Evolutionary conservation across 2,113 vertebrate species (phyloP).

Genomic region (Boulengeromyrus knoepffleri): DNA sequence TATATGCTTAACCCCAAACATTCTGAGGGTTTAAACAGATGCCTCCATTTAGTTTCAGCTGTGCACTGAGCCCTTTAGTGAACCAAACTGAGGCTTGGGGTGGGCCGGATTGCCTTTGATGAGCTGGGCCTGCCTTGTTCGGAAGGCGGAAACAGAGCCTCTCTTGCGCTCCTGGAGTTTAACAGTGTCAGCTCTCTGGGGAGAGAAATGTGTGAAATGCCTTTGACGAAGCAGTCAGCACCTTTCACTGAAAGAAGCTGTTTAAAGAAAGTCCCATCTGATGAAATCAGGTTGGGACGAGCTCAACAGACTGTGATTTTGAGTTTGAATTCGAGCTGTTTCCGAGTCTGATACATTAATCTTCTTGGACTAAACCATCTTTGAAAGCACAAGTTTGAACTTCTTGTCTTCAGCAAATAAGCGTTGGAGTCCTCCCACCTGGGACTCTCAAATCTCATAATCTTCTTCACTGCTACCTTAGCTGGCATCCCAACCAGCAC

Average conservation of each 20-base stretch:
- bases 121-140: conserved; percentile 17
- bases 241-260: conserved; percentile 20
- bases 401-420: background rate
- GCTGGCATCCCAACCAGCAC: background rate
- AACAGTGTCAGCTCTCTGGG: conserved; percentile 51
- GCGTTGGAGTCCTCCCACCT: background rate
- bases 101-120: conserved; percentile 14
- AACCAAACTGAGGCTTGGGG: conserved; percentile 52
- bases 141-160: background rate
- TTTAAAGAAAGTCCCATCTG: conserved; percentile 4
- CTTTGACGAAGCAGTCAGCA: conserved; percentile 6
- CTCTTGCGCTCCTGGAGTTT: conserved; percentile 46
- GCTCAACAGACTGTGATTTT: conserved; percentile 15
- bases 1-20: conserved; percentile 33
- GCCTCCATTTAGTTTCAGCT: conserved; percentile 43
- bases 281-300: conserved; percentile 21
- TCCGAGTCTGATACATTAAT: conserved; percentile 1
- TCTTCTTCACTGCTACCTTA: background rate
- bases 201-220: conserved; percentile 38
- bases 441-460: conserved; percentile 1
- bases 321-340: background rate
- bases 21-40: conserved; percentile 37
- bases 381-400: background rate
- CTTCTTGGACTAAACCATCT: background rate
- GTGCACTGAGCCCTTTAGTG: conserved; percentile 48